These are phyloP conservation scores for Nebria ingens DNA, from an alignment of 1,140 invertebrate genomes.

Conservation along the genomic window DNA sequence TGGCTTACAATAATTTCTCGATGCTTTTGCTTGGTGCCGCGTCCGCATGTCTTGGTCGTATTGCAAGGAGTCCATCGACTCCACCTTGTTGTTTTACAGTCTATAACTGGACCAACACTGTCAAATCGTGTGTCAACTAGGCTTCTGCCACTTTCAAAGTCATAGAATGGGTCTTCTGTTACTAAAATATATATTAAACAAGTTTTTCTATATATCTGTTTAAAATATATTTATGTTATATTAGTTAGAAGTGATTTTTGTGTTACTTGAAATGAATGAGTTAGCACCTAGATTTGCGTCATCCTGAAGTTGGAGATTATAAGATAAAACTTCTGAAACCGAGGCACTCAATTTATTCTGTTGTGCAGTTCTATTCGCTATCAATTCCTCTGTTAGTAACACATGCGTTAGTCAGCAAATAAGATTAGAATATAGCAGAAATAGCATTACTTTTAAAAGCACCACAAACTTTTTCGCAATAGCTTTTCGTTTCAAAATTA, in stretches of 20 bases:
- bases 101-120: slow-evolving; percentile 26
- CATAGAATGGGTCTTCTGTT: neutral
- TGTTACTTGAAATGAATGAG: no score
- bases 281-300: slow-evolving; percentile 18
- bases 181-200: no score
- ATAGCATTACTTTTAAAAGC: slow-evolving; percentile 39
- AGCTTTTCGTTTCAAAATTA: slow-evolving; percentile 50
- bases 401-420: neutral
- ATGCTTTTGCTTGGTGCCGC: slow-evolving; percentile 37
- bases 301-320: slow-evolving; percentile 28
- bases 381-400: slow-evolving; percentile 24
- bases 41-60: slow-evolving; percentile 42
- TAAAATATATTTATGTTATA: no score
- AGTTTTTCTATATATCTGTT: no score
- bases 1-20: slow-evolving; percentile 36
- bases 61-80: slow-evolving; percentile 46
- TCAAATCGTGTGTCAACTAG: neutral
- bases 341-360: slow-evolving; percentile 25
- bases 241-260: no score
- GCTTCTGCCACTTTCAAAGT: neutral
- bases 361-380: slow-evolving; percentile 28
- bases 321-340: slow-evolving; percentile 29
- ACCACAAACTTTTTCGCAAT: slow-evolving; percentile 31
- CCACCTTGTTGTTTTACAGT: slow-evolving; percentile 54
- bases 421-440: slow-evolving; percentile 34